Base-by-base conservation (phyloP, 2,888 invertebrate genomes). In the Oligia strigilis region DNA sequence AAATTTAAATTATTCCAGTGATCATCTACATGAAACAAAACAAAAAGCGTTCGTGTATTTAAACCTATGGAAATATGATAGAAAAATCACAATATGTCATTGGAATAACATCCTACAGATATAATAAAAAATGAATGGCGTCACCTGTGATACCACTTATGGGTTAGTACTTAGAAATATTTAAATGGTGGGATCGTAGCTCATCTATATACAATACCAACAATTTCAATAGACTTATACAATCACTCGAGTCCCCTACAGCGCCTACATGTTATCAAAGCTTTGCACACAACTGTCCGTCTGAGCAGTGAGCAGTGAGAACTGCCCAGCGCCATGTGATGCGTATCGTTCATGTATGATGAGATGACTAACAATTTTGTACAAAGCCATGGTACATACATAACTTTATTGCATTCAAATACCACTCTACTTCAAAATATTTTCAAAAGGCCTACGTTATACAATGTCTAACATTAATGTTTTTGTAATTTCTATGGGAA, bases 121-220 rank as follows among this genome's bases (percentile, higher is more conserved):
- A 94, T 91, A 92, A 92, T 92, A 93, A 93, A 94, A 92, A 93
- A 89, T 93, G 90, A 91, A 93, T 92, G 94, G 95, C 94, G 94
- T 95, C 94, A 94, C 91, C 92, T 91, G 93, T 92, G 94, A 95
- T 94, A 95, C 94, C 95, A 95, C 95, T 95, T 95, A 96, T 87
- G 93, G 94, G 94, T 95, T 96, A 96, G 94, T 95, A 95, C 96
- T 96, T 96, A 97, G 94, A 96, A 94, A 95, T 96, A 96, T 95
- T 96, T 94, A 93, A 95, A 96, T 97, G 97, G 97, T 97, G 97
- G 97, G 97, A 96, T 97, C 95, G 94, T 95, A 97, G 94, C 94
- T 97, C 95, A 95, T 95, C 94, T 97, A 97, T 96, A 95, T 96
- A 97, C 96, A 96, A 95, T 95, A 96, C 96, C 96, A 94, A 96